Conservation (phyloP, 2,113 vertebrate species). For the Calidris pugnax region DNA sequence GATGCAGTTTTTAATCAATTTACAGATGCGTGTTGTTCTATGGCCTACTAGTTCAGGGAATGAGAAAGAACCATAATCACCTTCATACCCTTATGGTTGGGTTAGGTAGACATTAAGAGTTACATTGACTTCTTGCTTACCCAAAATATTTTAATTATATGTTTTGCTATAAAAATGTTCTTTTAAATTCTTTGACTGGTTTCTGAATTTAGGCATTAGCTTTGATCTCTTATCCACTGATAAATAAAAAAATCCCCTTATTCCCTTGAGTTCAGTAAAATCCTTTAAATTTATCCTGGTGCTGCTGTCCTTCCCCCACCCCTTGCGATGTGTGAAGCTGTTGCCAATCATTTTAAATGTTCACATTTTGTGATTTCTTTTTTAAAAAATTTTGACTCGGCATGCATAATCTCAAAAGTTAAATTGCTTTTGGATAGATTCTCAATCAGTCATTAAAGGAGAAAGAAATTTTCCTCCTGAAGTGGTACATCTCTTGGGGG, state of each 20-base stretch:
- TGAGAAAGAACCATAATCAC: neutral
- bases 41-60: neutral
- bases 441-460: neutral
- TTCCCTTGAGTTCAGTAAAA: neutral
- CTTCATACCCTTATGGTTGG: neutral
- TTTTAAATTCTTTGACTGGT: neutral
- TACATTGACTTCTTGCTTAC: neutral
- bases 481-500: neutral
- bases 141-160: too few species aligned
- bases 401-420: neutral
- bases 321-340: neutral
- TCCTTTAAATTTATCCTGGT: neutral
- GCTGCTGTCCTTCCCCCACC: neutral
- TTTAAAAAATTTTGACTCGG: neutral
- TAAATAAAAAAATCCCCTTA: neutral
- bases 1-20: neutral
- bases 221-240: neutral
- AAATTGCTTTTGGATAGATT: neutral
- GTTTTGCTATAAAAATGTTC: neutral
- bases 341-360: neutral
- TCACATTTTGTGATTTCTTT: neutral
- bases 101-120: neutral
- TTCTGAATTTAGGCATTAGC: neutral
- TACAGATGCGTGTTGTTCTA: neutral
- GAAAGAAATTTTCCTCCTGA: neutral